Evolutionary conservation across 2,113 vertebrate species (phyloP).

Genomic region (Lampris incognitus): DNA sequence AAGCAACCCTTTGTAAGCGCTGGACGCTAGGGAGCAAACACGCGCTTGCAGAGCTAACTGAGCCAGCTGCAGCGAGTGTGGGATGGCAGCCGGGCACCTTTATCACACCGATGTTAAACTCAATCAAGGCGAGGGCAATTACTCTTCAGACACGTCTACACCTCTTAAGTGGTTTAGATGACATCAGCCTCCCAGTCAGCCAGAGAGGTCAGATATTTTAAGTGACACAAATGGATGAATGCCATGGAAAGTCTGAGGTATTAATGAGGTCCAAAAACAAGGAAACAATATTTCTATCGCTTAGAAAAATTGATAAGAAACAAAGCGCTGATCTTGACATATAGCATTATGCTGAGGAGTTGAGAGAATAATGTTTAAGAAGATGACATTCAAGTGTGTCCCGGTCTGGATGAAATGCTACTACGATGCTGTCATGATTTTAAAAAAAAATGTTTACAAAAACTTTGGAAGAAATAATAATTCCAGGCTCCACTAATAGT

Average conservation of each 20-base stretch:
- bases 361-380: not conserved
- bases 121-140: conserved; percentile 56
- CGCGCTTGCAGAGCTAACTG: too few relatives aligned
- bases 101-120: conserved; percentile 55
- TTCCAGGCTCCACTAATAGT: not conserved
- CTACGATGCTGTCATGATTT: not conserved
- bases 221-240: conserved; percentile 39
- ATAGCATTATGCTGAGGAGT: not conserved
- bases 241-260: conserved; percentile 53
- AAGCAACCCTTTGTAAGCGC: conserved; percentile 24
- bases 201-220: conserved; percentile 61
- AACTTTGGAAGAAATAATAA: not conserved
- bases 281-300: not conserved
- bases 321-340: not conserved
- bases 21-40: too few relatives aligned
- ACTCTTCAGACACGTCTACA: conserved; percentile 53
- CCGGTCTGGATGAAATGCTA: not conserved
- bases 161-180: conserved; percentile 59
- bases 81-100: conserved; percentile 34
- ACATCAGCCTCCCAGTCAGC: conserved; percentile 61
- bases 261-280: conserved; percentile 32
- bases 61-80: not conserved
- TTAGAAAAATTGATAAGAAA: conserved; percentile 24
- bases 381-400: not conserved
- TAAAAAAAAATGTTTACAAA: not conserved